Percentiles rank a stretch among this genome's conserved stretches.
Conservation (phyloP, 2,797 vertebrate species). For the Xiphophorus birchmanni region DNA sequence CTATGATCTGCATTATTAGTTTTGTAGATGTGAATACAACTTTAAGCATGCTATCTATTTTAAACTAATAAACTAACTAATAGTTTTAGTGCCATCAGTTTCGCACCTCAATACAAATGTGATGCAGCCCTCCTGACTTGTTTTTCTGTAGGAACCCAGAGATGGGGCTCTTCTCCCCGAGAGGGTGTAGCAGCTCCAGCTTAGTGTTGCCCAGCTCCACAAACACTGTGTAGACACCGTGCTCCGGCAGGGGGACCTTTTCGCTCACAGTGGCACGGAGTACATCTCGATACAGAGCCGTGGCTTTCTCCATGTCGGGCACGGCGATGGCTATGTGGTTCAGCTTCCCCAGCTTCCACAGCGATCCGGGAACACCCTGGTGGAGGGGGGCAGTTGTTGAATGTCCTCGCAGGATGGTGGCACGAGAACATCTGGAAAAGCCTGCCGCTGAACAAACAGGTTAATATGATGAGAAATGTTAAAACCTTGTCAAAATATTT, state of each 20-base stretch:
- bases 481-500: background rate
- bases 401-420: constrained; percentile 43
- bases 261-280: constrained; percentile 92
- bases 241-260: constrained; percentile 86
- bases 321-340: constrained; percentile 96
- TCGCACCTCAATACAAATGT: constrained; percentile 95
- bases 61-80: background rate
- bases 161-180: constrained; percentile 92
- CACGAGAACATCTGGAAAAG: constrained; percentile 72
- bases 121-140: constrained; percentile 94
- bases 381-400: constrained; percentile 62
- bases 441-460: constrained; percentile 69
- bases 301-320: constrained; percentile 90
- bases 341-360: constrained; percentile 92
- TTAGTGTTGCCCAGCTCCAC: constrained; percentile 96
- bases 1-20: background rate
- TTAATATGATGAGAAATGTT: background rate
- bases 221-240: constrained; percentile 94
- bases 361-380: constrained; percentile 65
- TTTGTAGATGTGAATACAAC: background rate
- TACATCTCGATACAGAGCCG: constrained; percentile 87
- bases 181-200: constrained; percentile 92
- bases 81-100: background rate
- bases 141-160: constrained; percentile 92
- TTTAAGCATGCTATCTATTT: background rate